These are phyloP conservation scores for Drosophila engyochracea DNA, from an alignment of 2,888 invertebrate species.

Conservation along the genomic window DNA sequence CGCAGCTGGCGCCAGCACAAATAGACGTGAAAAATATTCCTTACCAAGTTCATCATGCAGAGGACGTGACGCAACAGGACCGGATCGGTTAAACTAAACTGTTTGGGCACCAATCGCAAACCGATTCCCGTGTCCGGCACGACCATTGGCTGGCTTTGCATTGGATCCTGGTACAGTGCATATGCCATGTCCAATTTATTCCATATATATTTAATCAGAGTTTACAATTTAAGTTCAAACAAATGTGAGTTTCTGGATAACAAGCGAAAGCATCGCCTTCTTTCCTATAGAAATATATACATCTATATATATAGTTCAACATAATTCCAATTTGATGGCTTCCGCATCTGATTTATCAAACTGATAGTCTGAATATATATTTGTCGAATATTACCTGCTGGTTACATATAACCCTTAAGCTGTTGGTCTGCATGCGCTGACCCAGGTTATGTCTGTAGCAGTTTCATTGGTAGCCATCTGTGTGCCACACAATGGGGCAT, in stretches of 20 bases:
- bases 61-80: slow-evolving; percentile 56
- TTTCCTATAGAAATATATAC: neutral
- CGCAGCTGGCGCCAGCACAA: slow-evolving; percentile 59
- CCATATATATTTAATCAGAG: neutral
- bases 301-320: neutral
- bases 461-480: slow-evolving; percentile 38
- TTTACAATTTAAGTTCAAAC: neutral
- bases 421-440: neutral
- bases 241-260: neutral
- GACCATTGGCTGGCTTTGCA: slow-evolving; percentile 42
- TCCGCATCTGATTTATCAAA: neutral
- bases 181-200: slow-evolving; percentile 3
- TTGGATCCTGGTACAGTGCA: slow-evolving; percentile 52
- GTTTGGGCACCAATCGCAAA: slow-evolving; percentile 18
- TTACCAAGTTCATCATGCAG: slow-evolving; percentile 30
- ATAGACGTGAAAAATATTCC: slow-evolving; percentile 37
- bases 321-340: neutral
- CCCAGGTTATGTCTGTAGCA: slow-evolving; percentile 17
- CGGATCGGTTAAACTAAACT: slow-evolving; percentile 36
- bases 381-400: neutral
- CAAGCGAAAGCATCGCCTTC: neutral
- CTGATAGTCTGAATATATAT: neutral
- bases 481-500: slow-evolving; percentile 22
- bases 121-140: slow-evolving; percentile 20
- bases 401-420: neutral